phyloP scores from a whole-genome alignment of 2,113 vertebrate species.

The Upupa epops region DNA sequence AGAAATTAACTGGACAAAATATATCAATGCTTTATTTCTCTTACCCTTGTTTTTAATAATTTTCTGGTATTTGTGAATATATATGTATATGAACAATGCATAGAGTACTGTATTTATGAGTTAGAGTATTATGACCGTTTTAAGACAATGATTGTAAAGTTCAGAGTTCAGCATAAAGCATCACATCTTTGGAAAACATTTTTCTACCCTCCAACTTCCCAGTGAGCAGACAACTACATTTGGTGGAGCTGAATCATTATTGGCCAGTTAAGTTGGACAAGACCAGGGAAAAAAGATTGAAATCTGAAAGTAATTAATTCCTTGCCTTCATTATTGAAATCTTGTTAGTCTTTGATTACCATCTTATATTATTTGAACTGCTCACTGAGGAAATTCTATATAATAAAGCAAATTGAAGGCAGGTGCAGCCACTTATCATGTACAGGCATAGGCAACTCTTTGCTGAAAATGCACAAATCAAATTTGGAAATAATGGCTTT shows the following conservation, averaged over 20 bases:
- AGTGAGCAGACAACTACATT: constrained; percentile 9
- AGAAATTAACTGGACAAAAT: background rate
- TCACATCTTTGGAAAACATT: background rate
- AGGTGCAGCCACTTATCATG: constrained; percentile 35
- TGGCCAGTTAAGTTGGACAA: background rate
- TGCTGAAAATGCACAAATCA: constrained; percentile 52
- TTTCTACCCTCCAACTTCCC: constrained; percentile 13
- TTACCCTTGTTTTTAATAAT: background rate
- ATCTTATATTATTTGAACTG: background rate
- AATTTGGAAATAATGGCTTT: constrained; percentile 41
- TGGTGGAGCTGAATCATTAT: constrained; percentile 12
- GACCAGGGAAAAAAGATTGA: background rate
- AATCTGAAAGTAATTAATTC: constrained; percentile 16
- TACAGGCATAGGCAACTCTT: background rate
- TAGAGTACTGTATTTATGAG: background rate
- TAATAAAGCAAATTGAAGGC: constrained; percentile 49
- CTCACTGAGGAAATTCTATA: constrained; percentile 42
- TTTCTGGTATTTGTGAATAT: background rate
- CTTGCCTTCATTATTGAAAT: background rate
- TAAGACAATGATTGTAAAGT: background rate
- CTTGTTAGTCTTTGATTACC: background rate
- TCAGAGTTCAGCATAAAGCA: constrained; percentile 41
- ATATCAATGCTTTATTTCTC: background rate
- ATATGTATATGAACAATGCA: background rate
- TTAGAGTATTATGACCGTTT: background rate